Percentiles rank a stretch among this genome's conserved stretches.
These are phyloP conservation scores for Pterois miles DNA, from an alignment of 2,797 vertebrate genomes.

Conservation along the genomic window DNA sequence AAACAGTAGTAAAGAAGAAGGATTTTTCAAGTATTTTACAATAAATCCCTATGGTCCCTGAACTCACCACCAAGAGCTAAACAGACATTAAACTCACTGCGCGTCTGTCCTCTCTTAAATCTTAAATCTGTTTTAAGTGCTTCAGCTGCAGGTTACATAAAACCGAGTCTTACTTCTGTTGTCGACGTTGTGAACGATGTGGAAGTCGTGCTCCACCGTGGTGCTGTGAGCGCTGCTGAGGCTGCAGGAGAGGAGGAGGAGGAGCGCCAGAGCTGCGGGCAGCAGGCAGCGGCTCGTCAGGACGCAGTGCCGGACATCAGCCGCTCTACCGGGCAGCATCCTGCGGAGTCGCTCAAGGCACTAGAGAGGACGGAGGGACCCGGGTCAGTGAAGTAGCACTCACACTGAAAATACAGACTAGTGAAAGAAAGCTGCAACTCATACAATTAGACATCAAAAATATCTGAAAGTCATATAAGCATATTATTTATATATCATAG, in stretches of 20 bases:
- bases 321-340: slow-evolving; percentile 75
- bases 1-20: not conserved
- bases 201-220: slow-evolving; percentile 87
- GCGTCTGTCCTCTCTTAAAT: not conserved
- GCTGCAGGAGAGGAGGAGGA: slow-evolving; percentile 83
- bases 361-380: slow-evolving; percentile 26
- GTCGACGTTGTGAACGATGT: slow-evolving; percentile 88
- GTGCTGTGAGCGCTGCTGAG: slow-evolving; percentile 84
- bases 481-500: too few species aligned
- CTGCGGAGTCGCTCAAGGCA: slow-evolving; percentile 66
- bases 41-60: not conserved
- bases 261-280: slow-evolving; percentile 76
- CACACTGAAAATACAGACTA: not conserved
- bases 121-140: not conserved
- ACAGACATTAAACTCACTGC: not conserved
- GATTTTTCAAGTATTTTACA: not conserved
- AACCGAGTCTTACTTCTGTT: slow-evolving; percentile 88
- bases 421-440: not conserved
- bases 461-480: too few species aligned
- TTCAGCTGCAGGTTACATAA: not conserved
- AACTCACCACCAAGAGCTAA: not conserved
- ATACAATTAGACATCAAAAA: not conserved
- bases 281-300: slow-evolving; percentile 74
- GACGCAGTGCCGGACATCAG: slow-evolving; percentile 64
- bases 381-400: not conserved